Percentiles rank a stretch among this genome's conserved stretches.
Conservation (phyloP, 2,113 vertebrate genomes). For the Stegostoma tigrinum region DNA sequence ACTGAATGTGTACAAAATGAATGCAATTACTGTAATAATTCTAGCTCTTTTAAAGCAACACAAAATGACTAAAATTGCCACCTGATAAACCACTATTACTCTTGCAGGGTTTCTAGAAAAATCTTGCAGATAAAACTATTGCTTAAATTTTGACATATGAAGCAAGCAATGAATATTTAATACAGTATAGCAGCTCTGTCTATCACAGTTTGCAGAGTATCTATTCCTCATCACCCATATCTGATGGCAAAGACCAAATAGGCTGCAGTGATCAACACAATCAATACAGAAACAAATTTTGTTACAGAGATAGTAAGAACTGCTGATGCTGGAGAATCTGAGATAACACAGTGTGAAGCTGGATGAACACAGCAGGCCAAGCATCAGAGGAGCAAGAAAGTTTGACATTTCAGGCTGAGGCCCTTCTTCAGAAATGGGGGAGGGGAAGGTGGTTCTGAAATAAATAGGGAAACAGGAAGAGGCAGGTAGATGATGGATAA, state of each 20-base stretch:
- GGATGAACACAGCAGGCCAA: too few relatives aligned
- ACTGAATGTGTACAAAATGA: not conserved
- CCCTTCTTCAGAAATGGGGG: too few relatives aligned
- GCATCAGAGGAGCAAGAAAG: too few relatives aligned
- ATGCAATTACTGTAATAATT: not conserved
- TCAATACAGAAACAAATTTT: not conserved
- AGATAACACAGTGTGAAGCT: too few relatives aligned
- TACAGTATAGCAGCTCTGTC: not conserved
- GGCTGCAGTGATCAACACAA: not conserved
- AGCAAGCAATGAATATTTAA: conserved; percentile 7
- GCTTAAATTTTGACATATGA: not conserved
- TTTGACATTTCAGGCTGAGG: too few relatives aligned
- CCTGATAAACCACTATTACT: not conserved
- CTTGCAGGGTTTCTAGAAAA: not conserved
- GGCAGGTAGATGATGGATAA: too few relatives aligned
- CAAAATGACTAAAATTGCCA: conserved; percentile 10
- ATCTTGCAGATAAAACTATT: not conserved
- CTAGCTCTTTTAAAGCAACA: not conserved
- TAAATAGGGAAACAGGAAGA: too few relatives aligned
- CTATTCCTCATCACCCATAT: not conserved
- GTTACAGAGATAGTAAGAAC: too few relatives aligned
- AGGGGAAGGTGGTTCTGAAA: too few relatives aligned
- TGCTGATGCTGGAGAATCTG: too few relatives aligned
- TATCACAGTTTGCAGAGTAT: conserved; percentile 1
- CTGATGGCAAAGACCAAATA: not conserved